Conservation (phyloP, 2,797 vertebrate genomes). For the Thalassophryne amazonica region DNA sequence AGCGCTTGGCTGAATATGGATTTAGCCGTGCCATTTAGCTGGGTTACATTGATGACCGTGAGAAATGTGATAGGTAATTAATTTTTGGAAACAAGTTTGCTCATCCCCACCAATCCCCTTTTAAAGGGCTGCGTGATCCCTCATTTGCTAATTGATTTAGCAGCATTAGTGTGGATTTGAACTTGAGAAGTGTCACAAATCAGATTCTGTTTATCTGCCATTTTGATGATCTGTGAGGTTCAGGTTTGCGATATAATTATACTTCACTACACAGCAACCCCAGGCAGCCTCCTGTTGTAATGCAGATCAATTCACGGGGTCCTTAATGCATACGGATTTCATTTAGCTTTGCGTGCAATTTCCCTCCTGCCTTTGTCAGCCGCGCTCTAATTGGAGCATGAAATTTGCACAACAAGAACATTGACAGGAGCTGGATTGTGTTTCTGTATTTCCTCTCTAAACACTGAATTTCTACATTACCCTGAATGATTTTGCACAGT, state of each 20-base stretch:
- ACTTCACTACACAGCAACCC: constrained; percentile 62
- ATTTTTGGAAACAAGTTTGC: constrained; percentile 66
- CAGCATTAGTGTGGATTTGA: constrained; percentile 60
- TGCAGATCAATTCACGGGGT: constrained; percentile 47
- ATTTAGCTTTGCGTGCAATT: constrained; percentile 35
- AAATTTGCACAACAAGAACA: constrained; percentile 51
- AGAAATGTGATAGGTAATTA: constrained; percentile 77
- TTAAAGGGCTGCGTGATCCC: constrained; percentile 63
- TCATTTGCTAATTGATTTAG: constrained; percentile 78
- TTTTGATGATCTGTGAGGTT: constrained; percentile 61
- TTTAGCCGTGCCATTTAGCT: constrained; percentile 55
- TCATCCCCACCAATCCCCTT: constrained; percentile 71
- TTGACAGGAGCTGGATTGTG: constrained; percentile 43
- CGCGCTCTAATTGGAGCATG: constrained; percentile 54
- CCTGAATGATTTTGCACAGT: no score
- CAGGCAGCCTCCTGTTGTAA: constrained; percentile 54
- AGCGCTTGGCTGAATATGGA: constrained; percentile 51
- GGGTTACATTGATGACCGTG: constrained; percentile 58
- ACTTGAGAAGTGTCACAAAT: constrained; percentile 75
- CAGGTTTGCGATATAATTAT: constrained; percentile 79
- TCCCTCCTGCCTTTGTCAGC: constrained; percentile 19
- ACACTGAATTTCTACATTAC: no score
- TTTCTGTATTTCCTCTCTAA: constrained; percentile 35
- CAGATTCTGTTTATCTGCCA: constrained; percentile 73
- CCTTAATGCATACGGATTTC: constrained; percentile 45